phyloP scores from a whole-genome alignment of 2,888 invertebrate species.

The Galerucella pusilla region DNA sequence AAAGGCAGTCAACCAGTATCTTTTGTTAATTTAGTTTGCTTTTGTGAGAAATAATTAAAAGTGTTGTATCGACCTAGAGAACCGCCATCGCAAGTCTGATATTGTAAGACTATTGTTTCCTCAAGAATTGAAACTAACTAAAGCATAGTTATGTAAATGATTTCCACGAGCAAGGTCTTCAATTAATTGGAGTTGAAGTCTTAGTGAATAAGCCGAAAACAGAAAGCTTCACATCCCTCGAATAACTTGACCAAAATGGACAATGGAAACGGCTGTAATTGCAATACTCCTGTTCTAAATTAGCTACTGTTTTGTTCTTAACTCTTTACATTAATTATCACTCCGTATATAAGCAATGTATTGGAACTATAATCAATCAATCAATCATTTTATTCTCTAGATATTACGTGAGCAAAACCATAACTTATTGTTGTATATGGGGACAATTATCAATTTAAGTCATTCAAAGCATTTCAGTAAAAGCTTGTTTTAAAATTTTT shows the following conservation, averaged over 20 bases:
- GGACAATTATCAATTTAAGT: too few relatives aligned
- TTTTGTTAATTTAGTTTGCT: slow-evolving; percentile 29
- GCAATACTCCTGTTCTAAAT: slow-evolving; percentile 46
- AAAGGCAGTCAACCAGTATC: slow-evolving; percentile 13
- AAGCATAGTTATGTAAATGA: slow-evolving; percentile 56
- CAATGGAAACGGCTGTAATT: slow-evolving; percentile 53
- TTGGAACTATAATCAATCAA: not conserved
- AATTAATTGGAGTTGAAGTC: slow-evolving; percentile 55
- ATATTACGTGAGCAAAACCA: too few relatives aligned
- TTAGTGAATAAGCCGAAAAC: slow-evolving; percentile 52
- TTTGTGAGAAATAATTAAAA: slow-evolving; percentile 40
- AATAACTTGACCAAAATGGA: slow-evolving; percentile 57
- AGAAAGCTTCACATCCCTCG: slow-evolving; percentile 52
- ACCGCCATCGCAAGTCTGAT: slow-evolving; percentile 32
- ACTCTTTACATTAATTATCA: slow-evolving; percentile 52
- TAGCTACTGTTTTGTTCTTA: slow-evolving; percentile 49
- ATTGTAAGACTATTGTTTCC: slow-evolving; percentile 52
- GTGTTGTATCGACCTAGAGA: slow-evolving; percentile 44
- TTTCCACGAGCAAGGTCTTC: slow-evolving; percentile 52
- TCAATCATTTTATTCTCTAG: too few relatives aligned
- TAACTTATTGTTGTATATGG: too few relatives aligned
- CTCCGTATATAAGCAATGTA: slow-evolving; percentile 9
- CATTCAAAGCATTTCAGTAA: too few relatives aligned
- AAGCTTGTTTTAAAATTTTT: too few relatives aligned
- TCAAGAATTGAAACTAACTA: slow-evolving; percentile 51